These are phyloP conservation scores for Pseudorasbora parva DNA, from an alignment of 2,113 vertebrate genomes.

Conservation along the genomic window DNA sequence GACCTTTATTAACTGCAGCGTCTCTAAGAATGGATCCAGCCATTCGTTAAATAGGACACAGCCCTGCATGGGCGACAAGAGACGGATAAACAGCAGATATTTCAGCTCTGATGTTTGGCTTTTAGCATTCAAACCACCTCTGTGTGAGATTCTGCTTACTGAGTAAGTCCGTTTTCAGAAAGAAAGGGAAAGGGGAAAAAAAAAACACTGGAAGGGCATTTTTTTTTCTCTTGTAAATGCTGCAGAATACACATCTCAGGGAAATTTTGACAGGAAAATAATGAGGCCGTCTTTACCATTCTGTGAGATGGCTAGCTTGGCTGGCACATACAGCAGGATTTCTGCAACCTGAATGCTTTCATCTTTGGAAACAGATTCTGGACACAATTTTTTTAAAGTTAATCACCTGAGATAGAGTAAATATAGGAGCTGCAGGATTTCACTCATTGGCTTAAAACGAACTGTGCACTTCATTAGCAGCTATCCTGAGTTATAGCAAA, in stretches of 20 bases:
- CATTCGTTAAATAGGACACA: conserved; percentile 58
- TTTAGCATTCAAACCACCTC: neutral
- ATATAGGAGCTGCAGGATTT: neutral
- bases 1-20: conserved; percentile 40
- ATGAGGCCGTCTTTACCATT: neutral
- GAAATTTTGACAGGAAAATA: neutral
- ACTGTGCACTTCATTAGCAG: neutral
- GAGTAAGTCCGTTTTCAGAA: conserved; percentile 9
- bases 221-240: neutral
- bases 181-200: too few species aligned
- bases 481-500: neutral
- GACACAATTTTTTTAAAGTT: neutral
- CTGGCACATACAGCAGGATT: neutral
- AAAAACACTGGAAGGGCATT: neutral
- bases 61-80: conserved; percentile 42
- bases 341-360: neutral
- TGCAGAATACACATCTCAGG: neutral
- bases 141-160: neutral
- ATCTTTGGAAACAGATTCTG: neutral
- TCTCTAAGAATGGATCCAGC: conserved; percentile 51
- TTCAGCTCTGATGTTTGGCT: conserved; percentile 15
- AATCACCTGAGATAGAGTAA: neutral
- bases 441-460: neutral
- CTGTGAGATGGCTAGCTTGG: neutral
- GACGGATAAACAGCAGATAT: conserved; percentile 47